Base-by-base conservation (phyloP, 1,140 invertebrate genomes). In the Heliconius hewitsoni region DNA sequence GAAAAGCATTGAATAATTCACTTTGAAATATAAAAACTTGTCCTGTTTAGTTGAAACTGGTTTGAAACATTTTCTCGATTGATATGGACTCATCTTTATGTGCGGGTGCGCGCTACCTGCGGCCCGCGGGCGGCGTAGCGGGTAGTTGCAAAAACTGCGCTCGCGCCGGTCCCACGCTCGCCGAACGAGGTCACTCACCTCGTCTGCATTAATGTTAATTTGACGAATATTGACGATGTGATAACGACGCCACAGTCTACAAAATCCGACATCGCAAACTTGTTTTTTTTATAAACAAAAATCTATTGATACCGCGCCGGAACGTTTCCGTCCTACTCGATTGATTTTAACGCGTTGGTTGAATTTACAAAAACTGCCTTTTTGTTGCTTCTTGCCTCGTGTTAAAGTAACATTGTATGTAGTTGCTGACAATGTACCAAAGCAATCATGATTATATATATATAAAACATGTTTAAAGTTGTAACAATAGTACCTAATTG, bases 191-290 rank as follows among this genome's bases (percentile, higher is more conserved):
- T 83, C 83, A 76, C 30, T 71, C 78, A 84, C 84, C 85, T 81
- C 85, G 83, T 86, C 86, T 85, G 85, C 85, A 84, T 82, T 84
- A 85, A 85, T 85, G 84, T 73, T 87, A 84, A 87, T 85, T 85
- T 85, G 86, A 87, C 86, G 86, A 85, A 81, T 85, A 87, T 87
- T 87, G 85, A 87, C 84, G 85, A 87, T 76, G 85, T 85, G 84
- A 87, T 87, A 85, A 87, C 85, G 84, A 82, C 77, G 82, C 77
- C 81, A 78, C 39, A 71, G 72, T 81, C 82, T 78, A 78, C 76
- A 74, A 79, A 85, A 81, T 77, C 73, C 60, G 71, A 77, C 70
- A 81, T 81, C 77, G 81, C 81, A 77, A 85, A 85, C 84, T 76
- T 78, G 84, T 52, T 83, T 84, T 85, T 34, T 83, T 83, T 83